phyloP scores from a whole-genome alignment of 2,888 invertebrate genomes.

The Harpalus rufipes region DNA sequence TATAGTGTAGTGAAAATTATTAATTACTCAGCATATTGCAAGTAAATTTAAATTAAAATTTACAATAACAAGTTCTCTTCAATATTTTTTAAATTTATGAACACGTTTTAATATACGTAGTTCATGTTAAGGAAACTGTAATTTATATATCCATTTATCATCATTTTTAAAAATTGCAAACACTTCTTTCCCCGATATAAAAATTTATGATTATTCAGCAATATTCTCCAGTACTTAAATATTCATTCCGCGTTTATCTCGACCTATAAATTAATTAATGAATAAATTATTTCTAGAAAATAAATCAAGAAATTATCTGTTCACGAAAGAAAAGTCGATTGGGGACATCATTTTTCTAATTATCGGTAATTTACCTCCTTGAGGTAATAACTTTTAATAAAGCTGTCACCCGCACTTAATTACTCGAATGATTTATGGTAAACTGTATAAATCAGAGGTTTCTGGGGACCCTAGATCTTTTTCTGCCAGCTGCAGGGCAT shows the following conservation, averaged over 20 bases:
- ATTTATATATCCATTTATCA: neutral
- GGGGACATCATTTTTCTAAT: conserved; percentile 30
- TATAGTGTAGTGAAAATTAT: too few relatives aligned
- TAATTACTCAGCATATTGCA: too few relatives aligned
- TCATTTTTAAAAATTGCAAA: neutral
- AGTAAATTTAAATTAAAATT: too few relatives aligned
- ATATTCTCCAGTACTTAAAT: conserved; percentile 13
- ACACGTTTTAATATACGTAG: too few relatives aligned
- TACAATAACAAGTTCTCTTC: too few relatives aligned
- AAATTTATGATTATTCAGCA: conserved; percentile 31
- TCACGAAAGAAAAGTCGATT: conserved; percentile 12
- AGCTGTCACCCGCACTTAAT: conserved; percentile 29
- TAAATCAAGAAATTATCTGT: conserved; percentile 14
- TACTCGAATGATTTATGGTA: conserved; percentile 40
- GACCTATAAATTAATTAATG: conserved; percentile 32
- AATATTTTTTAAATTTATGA: too few relatives aligned
- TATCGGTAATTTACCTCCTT: conserved; percentile 39
- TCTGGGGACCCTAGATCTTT: conserved; percentile 28
- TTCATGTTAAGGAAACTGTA: too few relatives aligned
- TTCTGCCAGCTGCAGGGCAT: conserved; percentile 1
- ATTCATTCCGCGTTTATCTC: conserved; percentile 4
- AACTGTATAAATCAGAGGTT: conserved; percentile 41
- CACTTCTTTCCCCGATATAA: neutral
- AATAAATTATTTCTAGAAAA: conserved; percentile 34
- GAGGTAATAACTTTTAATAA: conserved; percentile 45